These are phyloP conservation scores for Laterallus jamaicensis DNA, from an alignment of 2,113 vertebrate genomes.

Conservation along the genomic window DNA sequence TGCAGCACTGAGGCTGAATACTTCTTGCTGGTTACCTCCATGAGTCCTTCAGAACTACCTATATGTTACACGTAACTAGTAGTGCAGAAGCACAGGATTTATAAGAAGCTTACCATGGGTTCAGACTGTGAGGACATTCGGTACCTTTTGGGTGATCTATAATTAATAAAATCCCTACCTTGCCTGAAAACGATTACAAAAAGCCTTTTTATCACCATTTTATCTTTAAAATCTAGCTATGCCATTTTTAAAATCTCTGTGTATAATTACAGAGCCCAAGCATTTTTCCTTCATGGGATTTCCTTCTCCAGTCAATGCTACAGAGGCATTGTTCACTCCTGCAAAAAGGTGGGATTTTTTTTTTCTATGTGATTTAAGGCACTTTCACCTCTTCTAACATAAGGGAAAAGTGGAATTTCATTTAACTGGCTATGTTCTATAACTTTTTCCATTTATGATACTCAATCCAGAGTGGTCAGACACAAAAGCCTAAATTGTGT, in stretches of 20 bases:
- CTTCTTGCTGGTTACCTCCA: not conserved
- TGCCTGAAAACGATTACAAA: not conserved
- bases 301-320: not conserved
- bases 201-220: not conserved
- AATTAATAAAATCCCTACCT: not conserved
- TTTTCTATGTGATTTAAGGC: not conserved
- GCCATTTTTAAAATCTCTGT: not conserved
- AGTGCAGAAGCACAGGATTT: not conserved
- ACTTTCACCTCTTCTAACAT: not conserved
- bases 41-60: not conserved
- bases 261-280: not conserved
- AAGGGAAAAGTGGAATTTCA: not conserved
- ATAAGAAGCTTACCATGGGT: not conserved
- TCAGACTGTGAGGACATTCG: not conserved
- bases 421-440: not conserved
- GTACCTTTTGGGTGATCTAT: not conserved
- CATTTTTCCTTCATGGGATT: not conserved
- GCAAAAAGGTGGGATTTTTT: not conserved
- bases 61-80: rapidly evolving
- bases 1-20: not conserved
- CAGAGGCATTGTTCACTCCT: not conserved
- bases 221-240: not conserved
- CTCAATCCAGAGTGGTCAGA: not conserved
- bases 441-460: not conserved
- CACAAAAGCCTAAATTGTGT: not conserved